A percentile compares a stretch with the other conserved stretches of the same genome.
phyloP scores from a whole-genome alignment of 2,113 vertebrate genomes.

The Artemisiospiza belli region DNA sequence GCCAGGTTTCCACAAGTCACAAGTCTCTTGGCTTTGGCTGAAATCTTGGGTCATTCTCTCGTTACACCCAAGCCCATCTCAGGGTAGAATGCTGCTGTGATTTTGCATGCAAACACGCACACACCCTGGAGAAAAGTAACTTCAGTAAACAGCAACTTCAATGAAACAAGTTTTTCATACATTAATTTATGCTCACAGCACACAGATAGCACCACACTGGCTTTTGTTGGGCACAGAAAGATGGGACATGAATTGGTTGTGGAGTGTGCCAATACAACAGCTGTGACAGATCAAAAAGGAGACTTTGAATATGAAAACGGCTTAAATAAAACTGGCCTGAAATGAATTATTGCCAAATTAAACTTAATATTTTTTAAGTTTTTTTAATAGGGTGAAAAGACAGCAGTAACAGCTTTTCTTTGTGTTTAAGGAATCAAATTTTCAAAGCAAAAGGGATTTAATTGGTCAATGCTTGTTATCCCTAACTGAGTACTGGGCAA shows the following conservation, averaged over 20 bases:
- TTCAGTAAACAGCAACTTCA: not conserved
- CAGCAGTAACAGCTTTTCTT: not conserved
- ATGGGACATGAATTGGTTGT: not conserved
- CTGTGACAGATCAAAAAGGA: not conserved
- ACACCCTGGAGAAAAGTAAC: not conserved
- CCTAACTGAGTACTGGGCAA: not conserved
- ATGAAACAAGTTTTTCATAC: not conserved
- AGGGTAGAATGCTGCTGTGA: not conserved
- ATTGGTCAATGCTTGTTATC: not conserved
- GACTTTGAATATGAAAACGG: not conserved
- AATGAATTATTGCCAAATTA: not conserved
- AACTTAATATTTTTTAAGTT: not conserved
- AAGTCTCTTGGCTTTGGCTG: not conserved
- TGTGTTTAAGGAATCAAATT: not conserved
- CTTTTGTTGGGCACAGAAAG: not conserved
- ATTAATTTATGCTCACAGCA: not conserved
- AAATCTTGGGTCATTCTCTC: not conserved
- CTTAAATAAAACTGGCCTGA: not conserved
- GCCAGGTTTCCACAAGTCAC: slow-evolving; percentile 15
- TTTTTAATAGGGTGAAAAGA: not conserved
- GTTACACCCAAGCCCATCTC: not conserved
- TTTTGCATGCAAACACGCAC: not conserved
- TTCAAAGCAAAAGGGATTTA: slow-evolving; percentile 2
- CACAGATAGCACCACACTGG: not conserved
- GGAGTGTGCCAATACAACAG: not conserved